Percentiles rank a stretch among this genome's conserved stretches.
These are phyloP conservation scores for Tinamus guttatus DNA, from an alignment of 2,113 vertebrate genomes.

Conservation along the genomic window DNA sequence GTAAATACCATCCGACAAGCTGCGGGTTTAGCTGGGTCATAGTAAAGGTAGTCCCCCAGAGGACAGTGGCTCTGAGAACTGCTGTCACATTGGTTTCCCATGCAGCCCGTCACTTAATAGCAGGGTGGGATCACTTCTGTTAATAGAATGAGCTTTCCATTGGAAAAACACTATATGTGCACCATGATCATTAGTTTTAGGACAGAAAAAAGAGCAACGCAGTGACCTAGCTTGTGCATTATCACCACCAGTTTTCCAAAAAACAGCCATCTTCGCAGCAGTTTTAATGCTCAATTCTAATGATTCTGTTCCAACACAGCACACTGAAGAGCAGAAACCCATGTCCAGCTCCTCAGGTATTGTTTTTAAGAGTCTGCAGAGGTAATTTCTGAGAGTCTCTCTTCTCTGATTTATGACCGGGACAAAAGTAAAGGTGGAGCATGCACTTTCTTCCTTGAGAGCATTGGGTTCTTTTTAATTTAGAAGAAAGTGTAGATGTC, in stretches of 20 bases:
- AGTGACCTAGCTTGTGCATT: neutral
- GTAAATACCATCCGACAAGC: constrained; percentile 51
- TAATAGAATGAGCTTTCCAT: neutral
- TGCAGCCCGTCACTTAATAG: constrained; percentile 4
- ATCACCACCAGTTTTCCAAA: neutral
- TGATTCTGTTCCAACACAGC: neutral
- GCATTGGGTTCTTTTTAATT: neutral
- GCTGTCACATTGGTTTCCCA: constrained; percentile 8
- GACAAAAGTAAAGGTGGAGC: neutral
- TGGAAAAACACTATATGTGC: neutral
- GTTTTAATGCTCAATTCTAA: neutral
- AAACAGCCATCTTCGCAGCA: neutral
- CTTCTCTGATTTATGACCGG: neutral
- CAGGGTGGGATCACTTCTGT: constrained; percentile 7
- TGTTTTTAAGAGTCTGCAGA: neutral
- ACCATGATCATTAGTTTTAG: constrained; percentile 12
- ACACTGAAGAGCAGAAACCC: neutral
- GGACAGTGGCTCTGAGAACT: constrained; percentile 8
- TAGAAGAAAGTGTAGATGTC: neutral
- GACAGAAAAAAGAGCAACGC: neutral
- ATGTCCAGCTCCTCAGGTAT: neutral
- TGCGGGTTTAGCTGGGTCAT: neutral
- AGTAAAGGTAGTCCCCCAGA: constrained; percentile 52
- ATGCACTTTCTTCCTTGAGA: neutral
- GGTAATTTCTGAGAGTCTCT: neutral